These are phyloP conservation scores for Nemopilema nomurai DNA, from an alignment of 30 jellyfish, hydroid and myxozoan species.

Conservation along the genomic window DNA sequence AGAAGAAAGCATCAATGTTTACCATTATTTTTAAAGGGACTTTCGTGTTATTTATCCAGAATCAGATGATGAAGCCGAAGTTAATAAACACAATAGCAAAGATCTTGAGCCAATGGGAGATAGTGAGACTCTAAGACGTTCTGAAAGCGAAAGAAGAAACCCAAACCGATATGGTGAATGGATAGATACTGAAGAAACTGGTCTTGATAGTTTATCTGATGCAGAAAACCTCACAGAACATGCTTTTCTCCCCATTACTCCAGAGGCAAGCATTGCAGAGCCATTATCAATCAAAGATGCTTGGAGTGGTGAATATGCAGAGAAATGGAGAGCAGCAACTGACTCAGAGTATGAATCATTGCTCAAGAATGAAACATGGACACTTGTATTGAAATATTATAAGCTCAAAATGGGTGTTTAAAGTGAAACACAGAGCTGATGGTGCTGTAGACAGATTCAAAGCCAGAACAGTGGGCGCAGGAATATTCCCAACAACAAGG, in stretches of 20 bases:
- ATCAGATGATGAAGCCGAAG: slow-evolving; percentile 5
- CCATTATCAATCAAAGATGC: slow-evolving; percentile 46
- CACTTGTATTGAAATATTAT: slow-evolving; percentile 29
- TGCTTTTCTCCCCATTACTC: slow-evolving; percentile 38
- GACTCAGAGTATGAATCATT: slow-evolving; percentile 44
- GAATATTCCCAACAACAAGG: slow-evolving; percentile 44
- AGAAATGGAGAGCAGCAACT: slow-evolving; percentile 35
- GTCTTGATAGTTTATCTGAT: slow-evolving; percentile 28
- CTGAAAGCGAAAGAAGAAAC: slow-evolving; percentile 41
- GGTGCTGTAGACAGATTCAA: slow-evolving; percentile 37
- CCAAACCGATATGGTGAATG: slow-evolving; percentile 35
- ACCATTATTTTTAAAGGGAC: slow-evolving; percentile 27
- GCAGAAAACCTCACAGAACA: slow-evolving; percentile 34
- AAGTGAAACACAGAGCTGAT: slow-evolving; percentile 44
- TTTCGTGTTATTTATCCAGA: slow-evolving; percentile 39
- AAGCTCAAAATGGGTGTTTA: slow-evolving; percentile 54
- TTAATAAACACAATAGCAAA: slow-evolving; percentile 29
- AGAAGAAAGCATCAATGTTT: slow-evolving; percentile 15
- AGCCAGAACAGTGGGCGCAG: slow-evolving; percentile 70
- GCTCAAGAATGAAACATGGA: slow-evolving; percentile 58
- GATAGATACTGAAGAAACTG: slow-evolving; percentile 32
- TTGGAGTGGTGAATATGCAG: slow-evolving; percentile 45
- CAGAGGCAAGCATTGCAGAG: slow-evolving; percentile 34
- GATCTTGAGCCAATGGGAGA: slow-evolving; percentile 54
- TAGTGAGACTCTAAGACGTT: slow-evolving; percentile 23